Percentiles rank a stretch among this genome's conserved stretches.
Conservation (phyloP, 2,113 vertebrate genomes). For the Daphoenositta chrysoptera region DNA sequence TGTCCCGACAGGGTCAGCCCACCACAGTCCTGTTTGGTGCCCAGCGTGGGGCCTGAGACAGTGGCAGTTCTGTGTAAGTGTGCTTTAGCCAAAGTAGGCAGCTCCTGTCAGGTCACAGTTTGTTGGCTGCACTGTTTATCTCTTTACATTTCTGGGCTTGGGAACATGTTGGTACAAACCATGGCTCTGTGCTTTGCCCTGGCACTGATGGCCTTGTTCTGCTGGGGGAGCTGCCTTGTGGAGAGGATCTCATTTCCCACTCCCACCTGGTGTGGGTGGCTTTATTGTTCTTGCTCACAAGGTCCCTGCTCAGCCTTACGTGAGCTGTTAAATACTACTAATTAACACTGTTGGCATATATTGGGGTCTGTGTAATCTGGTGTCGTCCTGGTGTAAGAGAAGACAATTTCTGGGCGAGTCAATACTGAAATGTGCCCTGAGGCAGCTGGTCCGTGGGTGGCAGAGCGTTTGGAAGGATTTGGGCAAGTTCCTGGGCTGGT, state of each 20-base stretch:
- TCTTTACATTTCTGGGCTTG: not conserved
- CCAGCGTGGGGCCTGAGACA: fast-evolving
- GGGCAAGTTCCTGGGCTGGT: not conserved
- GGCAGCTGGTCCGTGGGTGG: not conserved
- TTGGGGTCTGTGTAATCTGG: not conserved
- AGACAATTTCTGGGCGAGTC: not conserved
- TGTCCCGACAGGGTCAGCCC: not conserved
- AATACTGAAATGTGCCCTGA: not conserved
- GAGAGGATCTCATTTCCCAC: not conserved
- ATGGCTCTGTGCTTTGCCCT: not conserved
- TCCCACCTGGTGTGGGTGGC: not conserved
- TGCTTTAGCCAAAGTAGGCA: not conserved
- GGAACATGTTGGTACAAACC: not conserved
- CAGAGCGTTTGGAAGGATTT: not conserved
- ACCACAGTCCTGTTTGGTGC: not conserved
- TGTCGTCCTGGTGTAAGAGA: not conserved
- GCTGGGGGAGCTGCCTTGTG: not conserved
- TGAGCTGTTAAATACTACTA: not conserved
- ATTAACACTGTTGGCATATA: not conserved
- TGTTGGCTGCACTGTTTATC: not conserved
- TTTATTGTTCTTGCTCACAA: not conserved
- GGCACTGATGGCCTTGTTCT: not conserved
- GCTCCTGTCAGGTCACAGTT: not conserved
- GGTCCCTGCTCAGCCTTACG: not conserved
- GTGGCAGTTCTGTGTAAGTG: not conserved